Percentiles rank a stretch among this genome's conserved stretches.
Evolutionary conservation across 2,797 vertebrate genomes (phyloP).

Genomic region (Poecilia wingei): DNA sequence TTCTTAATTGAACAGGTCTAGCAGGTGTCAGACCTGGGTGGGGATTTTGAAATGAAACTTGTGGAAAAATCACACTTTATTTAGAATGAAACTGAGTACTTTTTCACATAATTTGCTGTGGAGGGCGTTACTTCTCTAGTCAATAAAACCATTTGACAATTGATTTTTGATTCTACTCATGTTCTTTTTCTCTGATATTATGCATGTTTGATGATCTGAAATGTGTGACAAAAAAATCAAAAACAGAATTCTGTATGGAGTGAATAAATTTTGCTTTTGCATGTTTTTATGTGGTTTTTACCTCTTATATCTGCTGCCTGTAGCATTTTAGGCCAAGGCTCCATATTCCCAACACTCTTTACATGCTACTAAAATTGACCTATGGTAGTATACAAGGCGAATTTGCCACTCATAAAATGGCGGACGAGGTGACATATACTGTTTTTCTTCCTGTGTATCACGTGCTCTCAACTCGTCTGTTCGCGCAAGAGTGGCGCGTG

Average conservation of each 20-base stretch:
- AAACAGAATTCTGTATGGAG: not conserved
- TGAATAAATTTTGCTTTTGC: not conserved
- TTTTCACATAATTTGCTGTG: not conserved
- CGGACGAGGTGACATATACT: not conserved
- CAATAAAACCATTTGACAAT: not conserved
- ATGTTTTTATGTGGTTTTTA: not conserved
- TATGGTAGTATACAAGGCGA: too few relatives aligned
- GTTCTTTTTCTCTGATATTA: not conserved
- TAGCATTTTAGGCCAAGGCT: not conserved
- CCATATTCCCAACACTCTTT: not conserved
- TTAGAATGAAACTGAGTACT: not conserved
- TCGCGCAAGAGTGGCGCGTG: slow-evolving; percentile 38
- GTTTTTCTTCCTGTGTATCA: slow-evolving; percentile 11
- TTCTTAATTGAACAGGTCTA: not conserved
- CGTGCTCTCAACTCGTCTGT: not conserved
- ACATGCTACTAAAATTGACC: not conserved
- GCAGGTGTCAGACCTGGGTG: not conserved
- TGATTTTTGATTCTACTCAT: not conserved
- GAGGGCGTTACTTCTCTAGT: not conserved
- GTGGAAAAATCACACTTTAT: not conserved
- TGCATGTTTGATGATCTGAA: not conserved
- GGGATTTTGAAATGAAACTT: not conserved
- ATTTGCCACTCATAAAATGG: not conserved
- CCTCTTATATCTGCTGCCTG: not conserved
- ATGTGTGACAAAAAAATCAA: not conserved